These are phyloP conservation scores for Chlorodrepanis virens DNA, from an alignment of 2,113 vertebrate genomes.

Conservation along the genomic window DNA sequence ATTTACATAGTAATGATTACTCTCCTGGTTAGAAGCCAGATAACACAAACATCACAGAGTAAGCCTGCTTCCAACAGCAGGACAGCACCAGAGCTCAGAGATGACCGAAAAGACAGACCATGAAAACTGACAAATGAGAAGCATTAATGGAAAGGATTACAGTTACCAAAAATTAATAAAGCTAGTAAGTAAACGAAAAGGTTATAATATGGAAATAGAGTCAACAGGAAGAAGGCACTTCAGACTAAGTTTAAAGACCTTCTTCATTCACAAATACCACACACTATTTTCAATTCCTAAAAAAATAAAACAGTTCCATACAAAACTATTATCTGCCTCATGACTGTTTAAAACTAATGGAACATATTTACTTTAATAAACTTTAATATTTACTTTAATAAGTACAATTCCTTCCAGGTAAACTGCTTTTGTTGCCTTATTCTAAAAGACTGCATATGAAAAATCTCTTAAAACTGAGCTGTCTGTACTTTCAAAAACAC, in stretches of 20 bases:
- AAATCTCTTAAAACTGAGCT: neutral
- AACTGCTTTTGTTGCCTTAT: neutral
- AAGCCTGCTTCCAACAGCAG: neutral
- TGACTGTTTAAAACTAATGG: neutral
- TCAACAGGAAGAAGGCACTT: neutral
- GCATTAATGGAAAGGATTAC: neutral
- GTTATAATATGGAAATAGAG: neutral
- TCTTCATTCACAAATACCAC: neutral
- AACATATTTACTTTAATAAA: neutral
- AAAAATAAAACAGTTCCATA: neutral
- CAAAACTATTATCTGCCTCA: neutral
- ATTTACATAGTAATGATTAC: neutral
- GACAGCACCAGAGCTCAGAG: neutral
- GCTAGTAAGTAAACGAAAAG: neutral
- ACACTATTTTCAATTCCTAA: neutral
- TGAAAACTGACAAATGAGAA: neutral
- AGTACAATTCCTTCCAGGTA: neutral
- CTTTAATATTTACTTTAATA: neutral
- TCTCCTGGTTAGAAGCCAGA: neutral
- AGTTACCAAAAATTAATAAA: neutral
- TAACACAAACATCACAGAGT: neutral
- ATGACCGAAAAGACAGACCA: neutral
- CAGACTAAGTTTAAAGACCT: neutral
- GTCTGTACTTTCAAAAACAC: neutral
- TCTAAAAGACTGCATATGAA: neutral